Evolutionary conservation across 2,113 vertebrate species (phyloP).

Genomic region (Notechis scutatus): DNA sequence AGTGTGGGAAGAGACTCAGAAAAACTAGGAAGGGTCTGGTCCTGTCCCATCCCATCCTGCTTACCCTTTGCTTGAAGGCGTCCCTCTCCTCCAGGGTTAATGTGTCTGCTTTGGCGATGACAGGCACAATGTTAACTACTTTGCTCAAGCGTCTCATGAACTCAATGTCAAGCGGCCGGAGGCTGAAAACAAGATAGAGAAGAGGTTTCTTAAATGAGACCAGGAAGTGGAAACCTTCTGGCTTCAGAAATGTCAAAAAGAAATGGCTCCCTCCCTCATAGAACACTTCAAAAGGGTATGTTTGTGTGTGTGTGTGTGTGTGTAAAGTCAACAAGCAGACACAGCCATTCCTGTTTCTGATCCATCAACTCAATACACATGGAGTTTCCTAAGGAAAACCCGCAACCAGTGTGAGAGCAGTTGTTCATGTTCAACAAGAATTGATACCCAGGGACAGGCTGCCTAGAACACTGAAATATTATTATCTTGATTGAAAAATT

Average conservation of each 20-base stretch:
- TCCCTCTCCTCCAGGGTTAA: conserved; percentile 95
- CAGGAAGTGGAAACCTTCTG: neutral
- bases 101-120: conserved; percentile 95
- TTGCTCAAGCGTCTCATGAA: conserved; percentile 98
- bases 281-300: neutral
- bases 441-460: neutral
- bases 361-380: neutral
- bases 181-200: conserved; percentile 65
- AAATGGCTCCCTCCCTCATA: neutral
- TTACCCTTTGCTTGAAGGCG: conserved; percentile 90
- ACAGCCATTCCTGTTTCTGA: rapidly evolving
- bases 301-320: neutral
- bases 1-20: neutral
- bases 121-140: conserved; percentile 96
- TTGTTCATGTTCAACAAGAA: neutral
- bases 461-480: neutral
- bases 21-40: rapidly evolving
- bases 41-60: conserved; percentile 2
- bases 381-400: neutral
- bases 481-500: neutral
- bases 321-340: neutral
- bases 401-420: neutral
- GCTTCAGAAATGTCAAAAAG: neutral
- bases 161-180: conserved; percentile 92
- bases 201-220: neutral